phyloP scores from a whole-genome alignment of 2,797 vertebrate species.

The Sebastiscus albofasciatus region DNA sequence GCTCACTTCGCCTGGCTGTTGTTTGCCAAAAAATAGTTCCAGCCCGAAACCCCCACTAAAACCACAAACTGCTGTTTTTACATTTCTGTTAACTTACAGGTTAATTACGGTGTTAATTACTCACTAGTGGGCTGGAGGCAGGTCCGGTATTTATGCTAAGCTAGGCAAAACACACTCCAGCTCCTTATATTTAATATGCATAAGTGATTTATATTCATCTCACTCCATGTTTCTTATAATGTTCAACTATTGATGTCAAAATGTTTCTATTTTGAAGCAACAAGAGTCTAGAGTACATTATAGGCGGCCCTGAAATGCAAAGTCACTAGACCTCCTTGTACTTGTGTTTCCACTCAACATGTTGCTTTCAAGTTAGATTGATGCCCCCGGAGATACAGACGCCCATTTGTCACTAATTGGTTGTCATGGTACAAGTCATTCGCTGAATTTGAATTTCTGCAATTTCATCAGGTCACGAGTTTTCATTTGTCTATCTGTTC shows the following conservation, averaged over 20 bases:
- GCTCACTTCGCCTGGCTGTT: background rate
- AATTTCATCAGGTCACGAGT: constrained; percentile 61
- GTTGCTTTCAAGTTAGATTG: constrained; percentile 32
- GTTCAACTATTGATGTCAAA: background rate
- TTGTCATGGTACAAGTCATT: constrained; percentile 51
- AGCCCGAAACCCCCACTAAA: background rate
- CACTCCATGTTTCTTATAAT: background rate
- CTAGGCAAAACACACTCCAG: background rate
- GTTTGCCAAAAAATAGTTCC: background rate
- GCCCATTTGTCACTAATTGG: constrained; percentile 55
- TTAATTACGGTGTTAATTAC: constrained; percentile 5
- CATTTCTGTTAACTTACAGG: background rate
- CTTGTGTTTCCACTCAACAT: constrained; percentile 1
- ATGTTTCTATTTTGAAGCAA: background rate
- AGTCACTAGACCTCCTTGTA: background rate
- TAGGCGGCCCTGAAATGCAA: background rate
- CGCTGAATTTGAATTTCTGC: constrained; percentile 49
- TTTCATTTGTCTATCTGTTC: constrained; percentile 66
- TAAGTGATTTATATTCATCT: background rate
- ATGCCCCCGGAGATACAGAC: constrained; percentile 33
- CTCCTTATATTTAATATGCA: background rate
- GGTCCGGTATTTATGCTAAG: background rate
- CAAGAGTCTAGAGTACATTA: background rate
- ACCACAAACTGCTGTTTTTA: background rate
- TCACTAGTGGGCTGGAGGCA: background rate